Conservation (phyloP, 2,888 invertebrate species). For the Leptinotarsa haldemani region DNA sequence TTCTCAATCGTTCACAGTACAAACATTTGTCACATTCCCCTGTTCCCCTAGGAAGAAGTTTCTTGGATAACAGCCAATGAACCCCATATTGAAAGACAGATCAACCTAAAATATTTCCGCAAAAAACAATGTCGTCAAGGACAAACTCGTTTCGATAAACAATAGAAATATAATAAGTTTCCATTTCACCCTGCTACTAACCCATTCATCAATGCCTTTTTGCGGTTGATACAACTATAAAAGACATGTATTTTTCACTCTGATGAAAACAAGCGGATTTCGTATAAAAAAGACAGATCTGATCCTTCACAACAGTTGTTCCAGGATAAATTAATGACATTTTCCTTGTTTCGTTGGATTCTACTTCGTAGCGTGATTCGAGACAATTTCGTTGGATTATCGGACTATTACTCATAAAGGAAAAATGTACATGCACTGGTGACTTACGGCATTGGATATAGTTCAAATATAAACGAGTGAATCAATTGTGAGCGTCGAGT, state of each 20-base stretch:
- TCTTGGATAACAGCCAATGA: neutral
- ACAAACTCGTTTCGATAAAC: neutral
- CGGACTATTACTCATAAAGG: neutral
- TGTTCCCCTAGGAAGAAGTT: too few relatives aligned
- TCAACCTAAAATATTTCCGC: neutral
- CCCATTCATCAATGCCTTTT: conserved; percentile 4
- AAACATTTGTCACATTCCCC: neutral
- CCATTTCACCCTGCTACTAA: neutral
- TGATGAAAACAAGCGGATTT: neutral
- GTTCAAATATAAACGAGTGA: neutral
- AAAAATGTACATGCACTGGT: neutral
- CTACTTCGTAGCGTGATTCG: conserved; percentile 1
- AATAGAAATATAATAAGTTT: conserved; percentile 5
- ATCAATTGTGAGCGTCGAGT: neutral
- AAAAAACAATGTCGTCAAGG: neutral
- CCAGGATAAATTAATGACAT: conserved; percentile 7
- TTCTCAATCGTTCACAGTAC: too few relatives aligned
- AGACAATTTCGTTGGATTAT: conserved; percentile 3
- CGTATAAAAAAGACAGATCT: conserved; percentile 3
- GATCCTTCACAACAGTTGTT: conserved; percentile 7
- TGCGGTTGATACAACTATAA: neutral
- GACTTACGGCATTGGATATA: neutral
- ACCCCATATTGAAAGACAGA: neutral
- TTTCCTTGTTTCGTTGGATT: conserved; percentile 9
- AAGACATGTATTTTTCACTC: neutral